A percentile compares a stretch with the other conserved stretches of the same genome.
phyloP scores from a whole-genome alignment of 2,113 vertebrate genomes.

The Neoarius graeffei region DNA sequence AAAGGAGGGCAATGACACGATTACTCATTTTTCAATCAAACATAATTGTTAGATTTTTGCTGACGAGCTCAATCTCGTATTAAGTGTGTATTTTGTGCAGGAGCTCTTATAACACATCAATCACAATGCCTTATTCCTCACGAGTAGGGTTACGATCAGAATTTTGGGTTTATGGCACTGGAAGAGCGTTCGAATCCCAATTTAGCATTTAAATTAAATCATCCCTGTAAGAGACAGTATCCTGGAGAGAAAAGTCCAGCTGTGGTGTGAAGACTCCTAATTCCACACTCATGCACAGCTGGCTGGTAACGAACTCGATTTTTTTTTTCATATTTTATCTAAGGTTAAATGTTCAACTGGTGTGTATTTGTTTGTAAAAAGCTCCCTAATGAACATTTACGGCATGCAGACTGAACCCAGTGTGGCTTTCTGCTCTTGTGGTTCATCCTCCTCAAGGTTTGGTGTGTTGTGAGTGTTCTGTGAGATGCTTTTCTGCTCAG shows the following conservation, averaged over 20 bases:
- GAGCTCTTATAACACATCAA: neutral
- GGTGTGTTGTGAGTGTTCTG: neutral
- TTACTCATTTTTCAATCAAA: constrained; percentile 3
- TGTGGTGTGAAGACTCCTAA: neutral
- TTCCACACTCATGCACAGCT: neutral
- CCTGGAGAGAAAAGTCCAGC: neutral
- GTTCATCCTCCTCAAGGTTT: too few relatives aligned
- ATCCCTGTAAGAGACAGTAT: neutral
- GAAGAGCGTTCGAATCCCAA: neutral
- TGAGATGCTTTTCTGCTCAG: neutral
- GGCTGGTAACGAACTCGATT: neutral
- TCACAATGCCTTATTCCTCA: neutral
- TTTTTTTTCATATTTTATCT: neutral
- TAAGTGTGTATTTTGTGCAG: neutral
- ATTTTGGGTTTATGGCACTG: neutral
- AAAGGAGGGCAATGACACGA: neutral
- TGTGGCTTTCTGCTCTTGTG: neutral
- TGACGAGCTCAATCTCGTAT: neutral
- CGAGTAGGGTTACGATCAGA: neutral
- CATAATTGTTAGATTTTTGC: neutral
- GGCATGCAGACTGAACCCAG: neutral
- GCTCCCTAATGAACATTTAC: neutral
- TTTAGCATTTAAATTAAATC: neutral
- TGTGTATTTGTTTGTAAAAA: neutral
- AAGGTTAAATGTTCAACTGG: too few relatives aligned